Percentiles rank a stretch among this genome's conserved stretches.
These are phyloP conservation scores for Heloderma charlesbogerti DNA, from an alignment of 2,113 vertebrate species.

Conservation along the genomic window DNA sequence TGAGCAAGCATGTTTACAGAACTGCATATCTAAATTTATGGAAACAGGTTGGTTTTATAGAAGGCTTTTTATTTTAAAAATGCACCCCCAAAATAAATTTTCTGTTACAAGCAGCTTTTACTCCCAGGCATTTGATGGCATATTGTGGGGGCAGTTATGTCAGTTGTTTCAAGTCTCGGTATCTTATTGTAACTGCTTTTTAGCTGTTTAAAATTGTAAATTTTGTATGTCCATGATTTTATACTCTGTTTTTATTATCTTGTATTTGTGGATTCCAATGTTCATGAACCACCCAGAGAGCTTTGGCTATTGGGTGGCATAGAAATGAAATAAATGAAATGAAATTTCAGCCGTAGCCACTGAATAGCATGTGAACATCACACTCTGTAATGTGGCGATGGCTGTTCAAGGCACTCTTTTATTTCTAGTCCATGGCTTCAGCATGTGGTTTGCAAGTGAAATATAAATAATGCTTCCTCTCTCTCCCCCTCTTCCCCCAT, in stretches of 20 bases:
- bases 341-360: neutral
- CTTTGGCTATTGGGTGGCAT: too few species aligned
- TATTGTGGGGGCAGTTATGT: too few species aligned
- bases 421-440: neutral
- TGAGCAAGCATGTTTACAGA: neutral
- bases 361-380: neutral
- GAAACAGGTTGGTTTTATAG: neutral
- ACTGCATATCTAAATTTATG: neutral
- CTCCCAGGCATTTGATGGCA: too few species aligned
- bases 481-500: too few species aligned
- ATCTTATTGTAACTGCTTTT: too few species aligned
- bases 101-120: neutral
- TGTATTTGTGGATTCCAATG: too few species aligned
- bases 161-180: too few species aligned
- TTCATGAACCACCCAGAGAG: too few species aligned
- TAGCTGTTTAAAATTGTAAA: too few species aligned
- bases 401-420: neutral
- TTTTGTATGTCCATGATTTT: too few species aligned
- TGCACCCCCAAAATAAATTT: neutral
- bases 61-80: neutral
- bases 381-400: neutral
- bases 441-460: neutral
- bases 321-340: too few species aligned
- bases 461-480: neutral
- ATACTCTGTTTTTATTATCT: too few species aligned